A percentile compares a stretch with the other conserved stretches of the same genome.
Evolutionary conservation across 2,113 vertebrate genomes (phyloP).

Genomic region (Dermatemys mawii): DNA sequence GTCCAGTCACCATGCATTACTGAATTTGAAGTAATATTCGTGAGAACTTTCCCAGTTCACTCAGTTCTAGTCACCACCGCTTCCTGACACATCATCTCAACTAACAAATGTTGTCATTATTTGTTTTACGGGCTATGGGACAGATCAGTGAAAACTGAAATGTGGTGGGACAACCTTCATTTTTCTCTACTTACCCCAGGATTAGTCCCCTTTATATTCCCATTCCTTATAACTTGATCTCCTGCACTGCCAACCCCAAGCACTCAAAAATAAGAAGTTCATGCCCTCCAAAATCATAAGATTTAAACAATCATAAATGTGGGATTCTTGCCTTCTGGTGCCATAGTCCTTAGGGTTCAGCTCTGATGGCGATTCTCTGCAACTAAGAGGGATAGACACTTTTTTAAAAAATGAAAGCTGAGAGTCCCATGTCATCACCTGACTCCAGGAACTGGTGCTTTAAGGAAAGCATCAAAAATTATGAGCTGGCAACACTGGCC

Average conservation of each 20-base stretch:
- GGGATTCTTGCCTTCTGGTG: background rate
- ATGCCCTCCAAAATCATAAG: background rate
- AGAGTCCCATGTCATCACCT: background rate
- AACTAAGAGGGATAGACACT: background rate
- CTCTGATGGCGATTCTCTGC: background rate
- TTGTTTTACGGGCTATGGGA: slow-evolving; percentile 38
- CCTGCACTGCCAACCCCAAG: background rate
- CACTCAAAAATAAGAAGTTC: background rate
- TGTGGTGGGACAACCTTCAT: slow-evolving; percentile 37
- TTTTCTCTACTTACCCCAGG: background rate
- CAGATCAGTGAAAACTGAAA: slow-evolving; percentile 38
- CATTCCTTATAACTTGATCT: background rate
- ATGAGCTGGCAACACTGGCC: background rate
- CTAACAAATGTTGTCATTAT: background rate
- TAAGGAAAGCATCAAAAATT: background rate
- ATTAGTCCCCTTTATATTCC: background rate
- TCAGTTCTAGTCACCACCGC: slow-evolving; percentile 31
- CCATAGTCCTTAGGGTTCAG: background rate
- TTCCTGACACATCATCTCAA: slow-evolving; percentile 20
- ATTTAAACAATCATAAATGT: background rate
- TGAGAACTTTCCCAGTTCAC: slow-evolving; percentile 54
- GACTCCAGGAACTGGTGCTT: background rate
- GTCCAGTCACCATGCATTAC: slow-evolving; percentile 51
- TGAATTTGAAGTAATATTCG: slow-evolving; percentile 60
- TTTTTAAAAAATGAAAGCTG: background rate